A percentile compares a stretch with the other conserved stretches of the same genome.
Evolutionary conservation across 64 coral and sea anemone genomes (phyloP).

Genomic region (Stylophora pistillata): DNA sequence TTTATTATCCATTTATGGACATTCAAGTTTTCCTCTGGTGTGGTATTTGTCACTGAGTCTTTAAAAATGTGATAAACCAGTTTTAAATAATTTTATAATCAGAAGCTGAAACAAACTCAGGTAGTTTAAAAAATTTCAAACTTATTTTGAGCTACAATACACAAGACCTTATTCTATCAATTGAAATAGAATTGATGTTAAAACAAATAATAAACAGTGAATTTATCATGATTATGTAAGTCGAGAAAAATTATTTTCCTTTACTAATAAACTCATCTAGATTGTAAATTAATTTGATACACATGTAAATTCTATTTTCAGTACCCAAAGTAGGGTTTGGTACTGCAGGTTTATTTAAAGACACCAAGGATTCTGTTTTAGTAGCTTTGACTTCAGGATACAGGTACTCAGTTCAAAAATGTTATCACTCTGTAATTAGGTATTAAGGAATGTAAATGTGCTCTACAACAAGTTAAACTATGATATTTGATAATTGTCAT

Average conservation of each 20-base stretch:
- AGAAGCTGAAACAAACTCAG: no score
- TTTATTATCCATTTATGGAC: neutral
- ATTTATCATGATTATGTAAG: no score
- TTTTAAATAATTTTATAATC: no score
- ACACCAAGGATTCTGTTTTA: conserved; percentile 66
- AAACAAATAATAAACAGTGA: no score
- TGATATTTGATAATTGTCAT: no score
- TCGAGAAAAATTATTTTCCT: no score
- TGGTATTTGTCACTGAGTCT: neutral
- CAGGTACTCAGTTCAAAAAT: conserved; percentile 45
- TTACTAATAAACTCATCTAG: neutral
- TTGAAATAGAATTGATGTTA: no score
- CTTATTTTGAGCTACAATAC: no score
- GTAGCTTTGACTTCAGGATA: conserved; percentile 81
- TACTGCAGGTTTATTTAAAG: conserved; percentile 72
- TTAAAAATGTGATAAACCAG: neutral
- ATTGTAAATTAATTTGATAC: neutral
- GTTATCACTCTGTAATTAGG: neutral
- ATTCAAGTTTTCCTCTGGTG: neutral
- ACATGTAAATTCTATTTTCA: conserved; percentile 9
- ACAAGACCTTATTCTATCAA: no score
- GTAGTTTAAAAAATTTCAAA: no score
- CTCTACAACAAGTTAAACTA: no score
- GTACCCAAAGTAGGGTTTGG: conserved; percentile 93
- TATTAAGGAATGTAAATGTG: neutral